A percentile compares a stretch with the other conserved stretches of the same genome.
Conservation (phyloP, 37 sponge, comb jelly and placozoan species). For the Geodia barretti region DNA sequence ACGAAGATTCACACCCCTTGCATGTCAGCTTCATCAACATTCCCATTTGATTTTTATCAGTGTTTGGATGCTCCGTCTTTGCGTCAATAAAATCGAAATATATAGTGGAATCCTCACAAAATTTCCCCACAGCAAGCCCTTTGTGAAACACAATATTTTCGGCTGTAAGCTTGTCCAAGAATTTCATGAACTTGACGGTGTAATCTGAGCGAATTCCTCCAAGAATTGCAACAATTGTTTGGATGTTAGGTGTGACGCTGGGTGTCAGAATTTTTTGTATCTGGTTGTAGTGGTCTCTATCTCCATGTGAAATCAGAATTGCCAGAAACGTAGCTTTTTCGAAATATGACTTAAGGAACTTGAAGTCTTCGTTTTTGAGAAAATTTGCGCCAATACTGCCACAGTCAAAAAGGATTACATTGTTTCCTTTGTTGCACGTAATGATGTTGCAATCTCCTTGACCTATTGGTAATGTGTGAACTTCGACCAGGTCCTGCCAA, state of each 20-base stretch:
- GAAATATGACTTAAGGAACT: background rate
- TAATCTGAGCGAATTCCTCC: too few relatives aligned
- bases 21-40: slow-evolving; percentile 8
- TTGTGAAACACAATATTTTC: too few relatives aligned
- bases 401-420: slow-evolving; percentile 32
- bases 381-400: slow-evolving; percentile 15
- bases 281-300: slow-evolving; percentile 34
- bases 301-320: slow-evolving; percentile 40
- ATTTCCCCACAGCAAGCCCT: too few relatives aligned
- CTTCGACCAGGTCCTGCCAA: too few relatives aligned
- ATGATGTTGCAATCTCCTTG: slow-evolving; percentile 55
- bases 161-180: too few relatives aligned
- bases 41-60: background rate
- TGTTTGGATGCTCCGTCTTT: background rate
- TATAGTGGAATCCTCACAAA: slow-evolving; percentile 4
- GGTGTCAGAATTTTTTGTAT: too few relatives aligned
- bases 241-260: background rate
- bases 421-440: slow-evolving; percentile 27
- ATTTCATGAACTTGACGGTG: too few relatives aligned
- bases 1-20: background rate
- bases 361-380: background rate
- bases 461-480: slow-evolving; percentile 48
- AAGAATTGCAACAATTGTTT: background rate
- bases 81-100: slow-evolving; percentile 20
- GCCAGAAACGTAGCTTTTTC: background rate